Conservation (phyloP, 2,113 vertebrate species). For the Strigops habroptila region DNA sequence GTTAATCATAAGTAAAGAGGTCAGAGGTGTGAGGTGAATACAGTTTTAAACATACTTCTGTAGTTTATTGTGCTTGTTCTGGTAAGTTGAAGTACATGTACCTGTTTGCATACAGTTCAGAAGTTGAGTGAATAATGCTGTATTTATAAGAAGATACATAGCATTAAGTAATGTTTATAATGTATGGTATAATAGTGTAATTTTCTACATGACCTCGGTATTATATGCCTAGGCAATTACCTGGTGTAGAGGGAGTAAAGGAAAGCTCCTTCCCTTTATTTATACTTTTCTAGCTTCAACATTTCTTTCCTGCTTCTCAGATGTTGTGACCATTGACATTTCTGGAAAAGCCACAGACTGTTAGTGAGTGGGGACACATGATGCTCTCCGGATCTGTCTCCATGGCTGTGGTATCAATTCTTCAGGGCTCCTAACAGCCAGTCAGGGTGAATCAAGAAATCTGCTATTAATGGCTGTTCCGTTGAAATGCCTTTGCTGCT, state of each 20-base stretch:
- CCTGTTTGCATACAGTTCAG: not conserved
- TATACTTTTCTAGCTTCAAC: not conserved
- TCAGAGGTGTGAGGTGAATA: not conserved
- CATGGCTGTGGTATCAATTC: not conserved
- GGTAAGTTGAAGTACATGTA: not conserved
- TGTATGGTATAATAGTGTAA: not conserved
- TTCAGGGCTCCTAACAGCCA: not conserved
- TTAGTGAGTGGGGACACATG: not conserved
- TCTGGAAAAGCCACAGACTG: not conserved
- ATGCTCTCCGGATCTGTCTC: not conserved
- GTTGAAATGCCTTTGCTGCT: constrained; percentile 23
- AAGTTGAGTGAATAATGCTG: not conserved
- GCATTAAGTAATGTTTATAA: not conserved
- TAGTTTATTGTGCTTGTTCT: not conserved
- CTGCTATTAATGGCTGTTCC: not conserved
- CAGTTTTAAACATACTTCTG: not conserved
- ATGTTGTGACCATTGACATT: not conserved
- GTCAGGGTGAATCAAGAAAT: not conserved
- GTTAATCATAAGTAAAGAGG: not conserved
- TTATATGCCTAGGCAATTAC: not conserved
- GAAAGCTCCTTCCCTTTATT: not conserved
- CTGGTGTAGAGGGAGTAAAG: not conserved
- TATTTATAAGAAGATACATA: not conserved
- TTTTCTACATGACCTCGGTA: not conserved
- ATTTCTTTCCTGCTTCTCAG: not conserved